Conservation (phyloP, 2,113 vertebrate species). For the Eubucco bourcierii region DNA sequence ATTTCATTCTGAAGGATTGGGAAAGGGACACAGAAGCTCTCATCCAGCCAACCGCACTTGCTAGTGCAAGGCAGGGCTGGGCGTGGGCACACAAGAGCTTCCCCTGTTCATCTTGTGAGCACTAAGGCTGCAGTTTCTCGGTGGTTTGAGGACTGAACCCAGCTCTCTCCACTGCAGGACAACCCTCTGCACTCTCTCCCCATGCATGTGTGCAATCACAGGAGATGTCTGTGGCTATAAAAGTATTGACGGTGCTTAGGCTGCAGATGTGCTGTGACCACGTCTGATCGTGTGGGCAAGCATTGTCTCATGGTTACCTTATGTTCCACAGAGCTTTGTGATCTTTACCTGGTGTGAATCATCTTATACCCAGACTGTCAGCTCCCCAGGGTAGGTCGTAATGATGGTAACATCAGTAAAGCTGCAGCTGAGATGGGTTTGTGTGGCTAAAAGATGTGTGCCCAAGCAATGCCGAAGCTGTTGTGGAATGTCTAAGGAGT, state of each 20-base stretch:
- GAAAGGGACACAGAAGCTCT: background rate
- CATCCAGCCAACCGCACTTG: background rate
- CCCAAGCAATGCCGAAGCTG: background rate
- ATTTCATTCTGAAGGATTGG: background rate
- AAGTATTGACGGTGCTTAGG: background rate
- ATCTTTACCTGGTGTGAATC: background rate
- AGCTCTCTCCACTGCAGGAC: background rate
- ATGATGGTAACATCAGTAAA: background rate
- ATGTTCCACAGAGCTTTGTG: background rate
- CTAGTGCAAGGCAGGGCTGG: background rate
- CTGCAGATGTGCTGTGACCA: background rate
- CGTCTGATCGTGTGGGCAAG: background rate
- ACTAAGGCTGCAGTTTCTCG: accelerated
- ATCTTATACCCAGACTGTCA: background rate
- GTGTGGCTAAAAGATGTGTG: background rate
- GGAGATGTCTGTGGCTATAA: background rate
- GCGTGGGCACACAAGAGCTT: accelerated
- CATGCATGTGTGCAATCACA: accelerated
- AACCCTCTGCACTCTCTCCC: background rate
- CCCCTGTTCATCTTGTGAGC: accelerated
- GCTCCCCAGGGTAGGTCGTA: background rate
- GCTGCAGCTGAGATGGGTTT: background rate
- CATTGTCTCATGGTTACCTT: background rate
- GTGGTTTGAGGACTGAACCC: background rate
- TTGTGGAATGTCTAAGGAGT: background rate